A percentile compares a stretch with the other conserved stretches of the same genome.
Conservation (phyloP, 2,888 invertebrate genomes). For the Campopleginae sp. region DNA sequence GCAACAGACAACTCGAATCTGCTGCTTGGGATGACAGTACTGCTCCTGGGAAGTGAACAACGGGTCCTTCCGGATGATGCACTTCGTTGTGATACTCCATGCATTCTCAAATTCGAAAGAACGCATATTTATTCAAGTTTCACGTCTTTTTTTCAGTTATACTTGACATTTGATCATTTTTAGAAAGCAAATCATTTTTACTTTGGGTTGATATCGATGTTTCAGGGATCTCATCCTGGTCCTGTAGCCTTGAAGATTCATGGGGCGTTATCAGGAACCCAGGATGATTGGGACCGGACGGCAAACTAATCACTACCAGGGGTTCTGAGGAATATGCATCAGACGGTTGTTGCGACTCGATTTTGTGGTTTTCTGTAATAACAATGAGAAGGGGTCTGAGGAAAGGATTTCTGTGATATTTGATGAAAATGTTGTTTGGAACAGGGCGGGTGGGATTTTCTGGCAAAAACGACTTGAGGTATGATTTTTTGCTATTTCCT, state of each 20-base stretch:
- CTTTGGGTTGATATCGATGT: not conserved
- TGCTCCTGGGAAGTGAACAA: not conserved
- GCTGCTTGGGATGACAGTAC: not conserved
- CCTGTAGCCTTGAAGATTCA: not conserved
- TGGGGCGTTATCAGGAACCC: not conserved
- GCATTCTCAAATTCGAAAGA: constrained; percentile 48
- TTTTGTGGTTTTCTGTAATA: not conserved
- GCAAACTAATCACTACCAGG: not conserved
- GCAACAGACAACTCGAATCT: constrained; percentile 17
- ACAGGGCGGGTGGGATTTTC: not conserved
- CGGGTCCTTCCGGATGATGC: not conserved
- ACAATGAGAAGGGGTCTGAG: not conserved
- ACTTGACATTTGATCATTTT: no score
- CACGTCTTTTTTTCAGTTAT: not conserved
- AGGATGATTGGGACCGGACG: not conserved
- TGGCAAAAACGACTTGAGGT: not conserved
- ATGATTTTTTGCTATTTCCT: not conserved
- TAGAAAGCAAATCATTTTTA: not conserved
- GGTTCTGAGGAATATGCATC: not conserved
- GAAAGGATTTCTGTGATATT: constrained; percentile 33
- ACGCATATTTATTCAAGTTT: not conserved
- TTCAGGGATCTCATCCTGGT: not conserved
- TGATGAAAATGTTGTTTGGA: not conserved
- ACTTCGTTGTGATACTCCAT: constrained; percentile 28
- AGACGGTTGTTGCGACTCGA: not conserved